phyloP scores from a whole-genome alignment of 2,888 invertebrate species.

The Steinernema carpocapsae region DNA sequence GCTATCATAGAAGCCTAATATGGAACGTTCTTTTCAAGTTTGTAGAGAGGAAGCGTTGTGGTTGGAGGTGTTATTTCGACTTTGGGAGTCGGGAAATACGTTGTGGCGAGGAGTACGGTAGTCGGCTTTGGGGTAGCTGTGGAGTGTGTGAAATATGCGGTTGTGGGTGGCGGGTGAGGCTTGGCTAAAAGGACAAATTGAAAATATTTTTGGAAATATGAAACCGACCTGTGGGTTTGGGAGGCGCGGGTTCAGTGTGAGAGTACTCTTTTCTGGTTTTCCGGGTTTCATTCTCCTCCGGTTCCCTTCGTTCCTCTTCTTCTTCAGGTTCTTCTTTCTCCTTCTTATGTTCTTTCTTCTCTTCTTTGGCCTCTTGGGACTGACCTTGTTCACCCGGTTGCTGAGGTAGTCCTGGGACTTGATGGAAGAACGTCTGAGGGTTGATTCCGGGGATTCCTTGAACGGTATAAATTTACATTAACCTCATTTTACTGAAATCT shows the following conservation, averaged over 20 bases:
- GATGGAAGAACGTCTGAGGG: not conserved
- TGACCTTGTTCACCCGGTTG: not conserved
- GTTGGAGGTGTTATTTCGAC: slow-evolving; percentile 2
- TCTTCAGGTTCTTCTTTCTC: not conserved
- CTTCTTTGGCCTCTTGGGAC: not conserved
- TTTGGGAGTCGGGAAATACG: not conserved
- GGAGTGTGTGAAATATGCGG: too few species aligned
- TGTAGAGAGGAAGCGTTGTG: slow-evolving; percentile 25
- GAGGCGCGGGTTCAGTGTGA: too few species aligned
- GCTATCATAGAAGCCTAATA: not conserved
- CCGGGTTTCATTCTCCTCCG: not conserved
- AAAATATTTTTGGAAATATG: too few species aligned
- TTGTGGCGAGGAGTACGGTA: not conserved
- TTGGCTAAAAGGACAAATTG: too few species aligned
- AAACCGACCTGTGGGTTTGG: too few species aligned
- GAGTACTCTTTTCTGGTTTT: not conserved
- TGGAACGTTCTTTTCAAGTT: slow-evolving; percentile 25
- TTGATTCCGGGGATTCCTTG: slow-evolving; percentile 4
- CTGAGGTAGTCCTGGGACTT: not conserved
- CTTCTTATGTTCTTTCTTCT: not conserved
- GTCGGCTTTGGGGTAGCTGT: too few species aligned
- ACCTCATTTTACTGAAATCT: too few species aligned
- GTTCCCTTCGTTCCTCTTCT: not conserved
- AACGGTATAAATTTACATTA: too few species aligned
- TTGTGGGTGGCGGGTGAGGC: too few species aligned